A percentile compares a stretch with the other conserved stretches of the same genome.
phyloP scores from a whole-genome alignment of 2,113 vertebrate species.

The Lipotes vexillifer region DNA sequence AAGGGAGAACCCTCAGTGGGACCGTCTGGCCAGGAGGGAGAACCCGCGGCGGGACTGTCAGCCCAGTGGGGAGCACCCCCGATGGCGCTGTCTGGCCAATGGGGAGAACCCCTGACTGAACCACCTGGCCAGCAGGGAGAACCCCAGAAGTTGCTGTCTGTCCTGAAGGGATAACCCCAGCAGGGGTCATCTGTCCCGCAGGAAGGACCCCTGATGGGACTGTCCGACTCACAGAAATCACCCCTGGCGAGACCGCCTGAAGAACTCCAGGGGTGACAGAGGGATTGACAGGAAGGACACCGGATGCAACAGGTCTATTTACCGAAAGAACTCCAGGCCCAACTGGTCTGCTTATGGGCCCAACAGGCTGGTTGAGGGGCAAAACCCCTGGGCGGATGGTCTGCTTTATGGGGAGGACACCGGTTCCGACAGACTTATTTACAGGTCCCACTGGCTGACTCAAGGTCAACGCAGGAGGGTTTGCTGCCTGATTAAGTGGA shows the following conservation, averaged over 20 bases:
- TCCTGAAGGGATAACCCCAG: slow-evolving; percentile 69
- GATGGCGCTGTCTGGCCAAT: slow-evolving; percentile 80
- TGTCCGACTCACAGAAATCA: slow-evolving; percentile 74
- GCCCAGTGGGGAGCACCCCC: slow-evolving; percentile 78
- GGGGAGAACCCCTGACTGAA: slow-evolving; percentile 79
- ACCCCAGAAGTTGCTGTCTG: slow-evolving; percentile 72
- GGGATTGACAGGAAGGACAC: slow-evolving; percentile 70
- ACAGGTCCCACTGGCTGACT: slow-evolving; percentile 75
- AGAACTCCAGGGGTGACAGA: slow-evolving; percentile 65
- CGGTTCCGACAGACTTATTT: slow-evolving; percentile 72
- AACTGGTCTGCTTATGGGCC: slow-evolving; percentile 56
- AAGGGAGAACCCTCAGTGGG: slow-evolving; percentile 78
- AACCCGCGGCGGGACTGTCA: slow-evolving; percentile 76
- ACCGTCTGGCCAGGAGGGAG: slow-evolving; percentile 83
- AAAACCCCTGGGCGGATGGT: slow-evolving; percentile 72
- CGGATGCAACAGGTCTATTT: slow-evolving; percentile 70
- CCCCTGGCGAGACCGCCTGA: slow-evolving; percentile 56
- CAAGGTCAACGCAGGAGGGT: slow-evolving; percentile 76
- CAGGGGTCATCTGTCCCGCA: slow-evolving; percentile 74
- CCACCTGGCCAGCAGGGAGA: slow-evolving; percentile 81
- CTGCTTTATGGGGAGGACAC: slow-evolving; percentile 75
- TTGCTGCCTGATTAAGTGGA: slow-evolving; percentile 78
- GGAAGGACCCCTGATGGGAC: slow-evolving; percentile 77
- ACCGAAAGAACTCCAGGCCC: slow-evolving; percentile 72
- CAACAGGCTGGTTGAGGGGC: slow-evolving; percentile 75